A percentile compares a stretch with the other conserved stretches of the same genome.
These are phyloP conservation scores for Yponomeuta sedellus DNA, from an alignment of 2,888 invertebrate genomes.

Conservation along the genomic window DNA sequence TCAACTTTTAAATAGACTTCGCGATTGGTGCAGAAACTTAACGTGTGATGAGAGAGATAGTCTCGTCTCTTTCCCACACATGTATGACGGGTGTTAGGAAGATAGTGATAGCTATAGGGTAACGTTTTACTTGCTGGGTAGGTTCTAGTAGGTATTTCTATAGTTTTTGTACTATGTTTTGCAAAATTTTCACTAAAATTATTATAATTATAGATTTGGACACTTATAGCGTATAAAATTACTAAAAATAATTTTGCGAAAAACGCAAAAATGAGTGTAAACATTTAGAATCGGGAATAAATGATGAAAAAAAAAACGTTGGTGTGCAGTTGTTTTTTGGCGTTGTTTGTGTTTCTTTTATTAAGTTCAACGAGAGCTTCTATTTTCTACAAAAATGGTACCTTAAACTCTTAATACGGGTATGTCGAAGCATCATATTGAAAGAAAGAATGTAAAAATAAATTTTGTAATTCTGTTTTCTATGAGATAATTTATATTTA, in stretches of 20 bases:
- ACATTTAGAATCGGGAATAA: slow-evolving; percentile 38
- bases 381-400: slow-evolving; percentile 58
- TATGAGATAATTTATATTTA: slow-evolving; percentile 70
- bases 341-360: slow-evolving; percentile 34
- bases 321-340: slow-evolving; percentile 28
- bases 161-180: slow-evolving; percentile 76
- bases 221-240: slow-evolving; percentile 51
- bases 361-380: slow-evolving; percentile 48
- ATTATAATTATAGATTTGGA: slow-evolving; percentile 62
- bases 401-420: slow-evolving; percentile 42
- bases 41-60: slow-evolving; percentile 25
- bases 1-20: slow-evolving; percentile 38
- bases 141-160: slow-evolving; percentile 71
- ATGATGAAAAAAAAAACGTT: slow-evolving; percentile 26
- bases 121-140: slow-evolving; percentile 70
- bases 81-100: slow-evolving; percentile 49
- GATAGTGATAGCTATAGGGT: slow-evolving; percentile 72
- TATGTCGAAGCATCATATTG: slow-evolving; percentile 29
- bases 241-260: slow-evolving; percentile 37
- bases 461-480: slow-evolving; percentile 36
- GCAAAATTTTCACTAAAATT: slow-evolving; percentile 73
- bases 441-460: slow-evolving; percentile 5
- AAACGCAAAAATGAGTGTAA: slow-evolving; percentile 43
- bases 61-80: slow-evolving; percentile 46
- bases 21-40: slow-evolving; percentile 50